Percentiles rank a stretch among this genome's conserved stretches.
Conservation (phyloP, 2,888 invertebrate species). For the Phlogophora meticulosa region DNA sequence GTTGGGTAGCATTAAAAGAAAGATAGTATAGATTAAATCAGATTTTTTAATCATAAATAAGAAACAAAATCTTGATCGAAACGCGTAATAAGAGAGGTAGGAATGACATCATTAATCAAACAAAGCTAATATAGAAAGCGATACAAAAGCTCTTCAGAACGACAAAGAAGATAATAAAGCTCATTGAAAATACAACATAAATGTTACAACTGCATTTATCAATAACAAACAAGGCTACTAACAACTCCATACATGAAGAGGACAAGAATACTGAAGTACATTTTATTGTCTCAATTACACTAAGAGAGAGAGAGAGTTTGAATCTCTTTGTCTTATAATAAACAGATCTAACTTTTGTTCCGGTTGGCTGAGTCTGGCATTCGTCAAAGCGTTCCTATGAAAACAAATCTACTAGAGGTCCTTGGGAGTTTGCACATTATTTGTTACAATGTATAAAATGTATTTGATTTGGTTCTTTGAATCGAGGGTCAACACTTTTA, state of each 20-base stretch:
- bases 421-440: slow-evolving; percentile 66
- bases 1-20: not conserved
- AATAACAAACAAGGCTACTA: slow-evolving; percentile 40
- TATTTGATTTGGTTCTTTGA: slow-evolving; percentile 67
- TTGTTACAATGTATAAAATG: slow-evolving; percentile 61
- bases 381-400: slow-evolving; percentile 76
- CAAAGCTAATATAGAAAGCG: slow-evolving; percentile 14
- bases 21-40: not conserved
- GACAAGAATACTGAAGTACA: slow-evolving; percentile 47
- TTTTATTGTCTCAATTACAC: slow-evolving; percentile 67
- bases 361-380: slow-evolving; percentile 72
- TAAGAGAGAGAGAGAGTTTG: slow-evolving; percentile 64
- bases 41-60: not conserved
- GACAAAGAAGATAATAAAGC: slow-evolving; percentile 27
- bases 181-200: slow-evolving; percentile 50
- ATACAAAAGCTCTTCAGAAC: slow-evolving; percentile 15
- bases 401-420: slow-evolving; percentile 69
- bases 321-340: slow-evolving; percentile 69
- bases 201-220: slow-evolving; percentile 48
- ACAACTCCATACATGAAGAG: slow-evolving; percentile 43
- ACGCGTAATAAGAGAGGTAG: not conserved
- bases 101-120: not conserved
- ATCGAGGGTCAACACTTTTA: slow-evolving; percentile 13
- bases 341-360: slow-evolving; percentile 71
- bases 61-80: not conserved